Evolutionary conservation across 2,113 vertebrate genomes (phyloP).

Genomic region (Parus major): DNA sequence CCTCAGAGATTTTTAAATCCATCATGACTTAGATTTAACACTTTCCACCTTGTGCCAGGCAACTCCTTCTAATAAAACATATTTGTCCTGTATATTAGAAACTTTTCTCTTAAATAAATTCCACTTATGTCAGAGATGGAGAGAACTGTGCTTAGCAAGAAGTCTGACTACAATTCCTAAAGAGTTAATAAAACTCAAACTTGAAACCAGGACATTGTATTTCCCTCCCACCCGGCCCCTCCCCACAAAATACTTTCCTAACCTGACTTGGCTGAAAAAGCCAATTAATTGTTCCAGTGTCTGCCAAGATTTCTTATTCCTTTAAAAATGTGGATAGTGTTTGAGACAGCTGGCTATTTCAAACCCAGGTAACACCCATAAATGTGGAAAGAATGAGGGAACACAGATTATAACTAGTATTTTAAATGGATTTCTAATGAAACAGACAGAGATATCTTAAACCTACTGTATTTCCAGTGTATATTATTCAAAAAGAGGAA

Average conservation of each 20-base stretch:
- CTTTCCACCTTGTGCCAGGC: not conserved
- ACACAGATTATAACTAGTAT: conserved; percentile 50
- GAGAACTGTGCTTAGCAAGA: not conserved
- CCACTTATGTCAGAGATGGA: not conserved
- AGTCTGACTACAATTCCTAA: not conserved
- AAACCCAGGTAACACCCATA: conserved; percentile 63
- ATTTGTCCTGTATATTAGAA: not conserved
- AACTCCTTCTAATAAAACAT: not conserved
- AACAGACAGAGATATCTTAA: conserved; percentile 5
- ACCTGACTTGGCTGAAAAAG: conserved; percentile 73
- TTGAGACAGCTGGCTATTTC: conserved; percentile 65
- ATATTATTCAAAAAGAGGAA: not conserved
- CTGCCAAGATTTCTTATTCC: conserved; percentile 68
- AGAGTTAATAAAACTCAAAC: conserved; percentile 28
- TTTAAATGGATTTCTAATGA: conserved; percentile 34
- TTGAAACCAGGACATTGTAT: conserved; percentile 10
- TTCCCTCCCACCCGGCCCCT: not conserved
- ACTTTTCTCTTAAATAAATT: not conserved
- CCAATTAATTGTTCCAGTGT: conserved; percentile 74
- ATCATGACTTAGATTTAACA: not conserved
- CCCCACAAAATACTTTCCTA: conserved; percentile 65
- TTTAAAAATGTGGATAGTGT: conserved; percentile 40
- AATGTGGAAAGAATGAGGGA: conserved; percentile 64
- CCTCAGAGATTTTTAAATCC: not conserved
- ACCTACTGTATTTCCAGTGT: not conserved